Evolutionary conservation across 2,113 vertebrate genomes (phyloP).

Genomic region (Aramus guarauna): DNA sequence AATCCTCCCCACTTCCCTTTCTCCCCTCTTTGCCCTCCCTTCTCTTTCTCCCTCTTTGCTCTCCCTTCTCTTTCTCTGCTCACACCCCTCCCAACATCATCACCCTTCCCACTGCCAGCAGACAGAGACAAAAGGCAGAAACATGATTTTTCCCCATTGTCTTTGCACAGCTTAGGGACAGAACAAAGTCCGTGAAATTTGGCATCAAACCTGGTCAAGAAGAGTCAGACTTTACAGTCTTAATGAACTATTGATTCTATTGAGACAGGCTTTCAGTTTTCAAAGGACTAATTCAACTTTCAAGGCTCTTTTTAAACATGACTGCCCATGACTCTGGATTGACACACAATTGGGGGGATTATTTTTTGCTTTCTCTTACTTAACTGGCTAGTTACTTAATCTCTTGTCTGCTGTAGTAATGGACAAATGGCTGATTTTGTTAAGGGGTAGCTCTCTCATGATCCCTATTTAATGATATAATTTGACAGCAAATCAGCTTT

Average conservation of each 20-base stretch:
- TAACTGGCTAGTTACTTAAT: background rate
- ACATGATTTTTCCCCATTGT: background rate
- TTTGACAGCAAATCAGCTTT: background rate
- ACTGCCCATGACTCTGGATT: background rate
- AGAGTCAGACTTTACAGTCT: conserved; percentile 34
- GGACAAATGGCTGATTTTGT: conserved; percentile 15
- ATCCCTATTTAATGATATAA: background rate
- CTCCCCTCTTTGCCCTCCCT: background rate
- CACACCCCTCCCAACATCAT: background rate
- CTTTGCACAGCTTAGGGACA: background rate
- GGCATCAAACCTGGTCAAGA: conserved; percentile 2
- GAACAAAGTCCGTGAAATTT: conserved; percentile 31
- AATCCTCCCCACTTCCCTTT: conserved; percentile 56
- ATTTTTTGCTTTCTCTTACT: conserved; percentile 35
- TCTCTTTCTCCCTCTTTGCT: background rate
- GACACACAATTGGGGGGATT: background rate
- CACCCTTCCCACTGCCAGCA: conserved; percentile 36
- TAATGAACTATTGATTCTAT: conserved; percentile 64
- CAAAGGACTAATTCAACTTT: conserved; percentile 60
- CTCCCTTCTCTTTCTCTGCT: background rate
- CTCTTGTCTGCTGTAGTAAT: background rate
- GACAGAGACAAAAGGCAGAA: conserved; percentile 50
- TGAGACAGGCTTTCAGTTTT: conserved; percentile 25
- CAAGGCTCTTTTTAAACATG: conserved; percentile 34
- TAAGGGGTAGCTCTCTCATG: background rate